Evolutionary conservation across 2,888 invertebrate species (phyloP).

Genomic region (Escarpia spicata): DNA sequence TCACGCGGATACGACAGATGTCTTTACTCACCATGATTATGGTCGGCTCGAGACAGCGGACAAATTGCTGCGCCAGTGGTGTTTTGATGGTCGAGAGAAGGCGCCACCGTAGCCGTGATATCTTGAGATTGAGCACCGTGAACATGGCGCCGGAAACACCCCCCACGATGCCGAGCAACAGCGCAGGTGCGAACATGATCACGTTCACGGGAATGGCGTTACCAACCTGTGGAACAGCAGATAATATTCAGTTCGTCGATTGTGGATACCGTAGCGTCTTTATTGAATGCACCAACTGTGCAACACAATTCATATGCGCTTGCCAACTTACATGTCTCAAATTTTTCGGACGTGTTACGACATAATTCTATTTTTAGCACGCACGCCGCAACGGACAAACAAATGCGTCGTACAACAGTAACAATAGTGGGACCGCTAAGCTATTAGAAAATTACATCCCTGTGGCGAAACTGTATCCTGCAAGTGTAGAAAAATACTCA

Average conservation of each 20-base stretch:
- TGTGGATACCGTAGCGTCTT: too few relatives aligned
- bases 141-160: conserved; percentile 65
- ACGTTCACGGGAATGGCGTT: conserved; percentile 61
- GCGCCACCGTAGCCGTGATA: conserved; percentile 59
- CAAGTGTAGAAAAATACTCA: too few relatives aligned
- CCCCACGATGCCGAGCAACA: conserved; percentile 64
- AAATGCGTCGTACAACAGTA: too few relatives aligned
- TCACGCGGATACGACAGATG: background rate
- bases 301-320: background rate
- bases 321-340: background rate
- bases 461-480: too few relatives aligned
- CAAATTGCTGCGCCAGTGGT: conserved; percentile 38
- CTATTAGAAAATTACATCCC: too few relatives aligned
- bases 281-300: too few relatives aligned
- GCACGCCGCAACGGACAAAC: too few relatives aligned
- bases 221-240: conserved; percentile 47
- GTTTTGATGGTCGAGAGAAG: conserved; percentile 56
- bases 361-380: too few relatives aligned
- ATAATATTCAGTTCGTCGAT: background rate
- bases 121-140: conserved; percentile 65
- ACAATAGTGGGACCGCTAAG: too few relatives aligned
- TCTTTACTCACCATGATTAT: conserved; percentile 42
- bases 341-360: background rate
- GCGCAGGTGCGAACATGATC: conserved; percentile 63
- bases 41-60: conserved; percentile 41